Base-by-base conservation (phyloP, 2,888 invertebrate genomes). In the Neoascia interrupta region DNA sequence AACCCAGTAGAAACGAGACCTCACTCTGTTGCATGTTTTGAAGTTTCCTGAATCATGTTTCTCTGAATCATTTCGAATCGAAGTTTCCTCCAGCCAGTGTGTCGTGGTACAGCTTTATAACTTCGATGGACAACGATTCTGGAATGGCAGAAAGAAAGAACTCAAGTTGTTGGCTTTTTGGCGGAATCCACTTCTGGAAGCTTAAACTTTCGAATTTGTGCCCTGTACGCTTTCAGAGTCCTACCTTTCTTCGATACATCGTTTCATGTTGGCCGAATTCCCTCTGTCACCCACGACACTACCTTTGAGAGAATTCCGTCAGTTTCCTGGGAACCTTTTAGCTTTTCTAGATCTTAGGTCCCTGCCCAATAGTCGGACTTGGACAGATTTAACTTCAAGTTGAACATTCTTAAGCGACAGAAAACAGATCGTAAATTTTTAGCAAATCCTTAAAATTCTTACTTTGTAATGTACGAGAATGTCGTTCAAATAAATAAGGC, bases 351-450 rank as follows among this genome's bases (percentile, higher is more conserved):
- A n/a, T n/a, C n/a, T n/a, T n/a, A n/a, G n/a, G n/a, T n/a, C n/a
- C n/a, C n/a, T n/a, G n/a, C n/a, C n/a, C n/a, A n/a, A n/a, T n/a
- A n/a, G n/a, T n/a, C n/a, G n/a, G n/a, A 26, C 8, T 26, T 26
- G 26, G 5, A 5, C 8, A 51, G 11, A 36, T 28, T 60, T 51
- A 69, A 6, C 28, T 58, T 68, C 1, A 70, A 26, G 5, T 53
- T 43, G 1, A 56, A 16, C 1, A 13, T 13, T 47, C 19, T 28
- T 11, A 69, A 11, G 0, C 47, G 45, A 11, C 34, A 28, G n/a
- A 51, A 60, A 60, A 70, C 69, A 10, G 47, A 56, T 13, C 34
- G 69, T 8, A 69, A 11, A n/a, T 58, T 60, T 8, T 31, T 5
- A 60, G 28, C 51, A 49, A 19, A 11, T 60, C 18, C 10, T 53